phyloP scores from a whole-genome alignment of 2,797 vertebrate species.

The Arremon aurantiirostris region DNA sequence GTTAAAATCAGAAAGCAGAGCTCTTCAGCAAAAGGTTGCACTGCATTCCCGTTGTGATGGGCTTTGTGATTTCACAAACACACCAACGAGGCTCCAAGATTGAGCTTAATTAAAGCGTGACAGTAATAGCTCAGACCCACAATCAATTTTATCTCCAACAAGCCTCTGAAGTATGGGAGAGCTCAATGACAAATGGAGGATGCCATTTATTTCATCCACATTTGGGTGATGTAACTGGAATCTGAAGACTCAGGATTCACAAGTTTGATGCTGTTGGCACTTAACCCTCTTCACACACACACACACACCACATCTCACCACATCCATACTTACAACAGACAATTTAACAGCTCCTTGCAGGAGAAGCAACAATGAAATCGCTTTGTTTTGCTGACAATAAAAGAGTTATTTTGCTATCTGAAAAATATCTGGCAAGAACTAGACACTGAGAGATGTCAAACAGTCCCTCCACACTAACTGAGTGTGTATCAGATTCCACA shows the following conservation, averaged over 20 bases:
- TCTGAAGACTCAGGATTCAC: not conserved
- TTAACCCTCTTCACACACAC: not conserved
- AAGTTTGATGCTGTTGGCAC: not conserved
- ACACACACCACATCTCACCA: not conserved
- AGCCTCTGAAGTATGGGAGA: not conserved
- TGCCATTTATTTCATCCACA: not conserved
- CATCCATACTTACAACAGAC: not conserved
- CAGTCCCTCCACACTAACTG: not conserved
- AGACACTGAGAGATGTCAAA: not conserved
- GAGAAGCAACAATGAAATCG: not conserved
- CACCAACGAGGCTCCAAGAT: not conserved
- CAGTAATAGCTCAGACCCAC: not conserved
- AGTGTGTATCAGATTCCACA: not conserved
- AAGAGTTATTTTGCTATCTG: conserved; percentile 5
- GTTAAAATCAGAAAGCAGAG: not conserved
- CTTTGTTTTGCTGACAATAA: conserved; percentile 42
- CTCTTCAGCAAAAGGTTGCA: conserved; percentile 19
- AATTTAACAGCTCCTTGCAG: not conserved
- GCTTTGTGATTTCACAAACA: not conserved
- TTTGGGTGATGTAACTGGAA: not conserved
- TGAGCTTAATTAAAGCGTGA: conserved; percentile 19
- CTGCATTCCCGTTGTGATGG: not conserved
- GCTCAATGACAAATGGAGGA: not conserved
- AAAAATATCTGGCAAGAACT: not conserved
- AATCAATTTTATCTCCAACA: conserved; percentile 21